Percentiles rank a stretch among this genome's conserved stretches.
Evolutionary conservation across 2,797 vertebrate genomes (phyloP).

Genomic region (Sebastes paucispinis): DNA sequence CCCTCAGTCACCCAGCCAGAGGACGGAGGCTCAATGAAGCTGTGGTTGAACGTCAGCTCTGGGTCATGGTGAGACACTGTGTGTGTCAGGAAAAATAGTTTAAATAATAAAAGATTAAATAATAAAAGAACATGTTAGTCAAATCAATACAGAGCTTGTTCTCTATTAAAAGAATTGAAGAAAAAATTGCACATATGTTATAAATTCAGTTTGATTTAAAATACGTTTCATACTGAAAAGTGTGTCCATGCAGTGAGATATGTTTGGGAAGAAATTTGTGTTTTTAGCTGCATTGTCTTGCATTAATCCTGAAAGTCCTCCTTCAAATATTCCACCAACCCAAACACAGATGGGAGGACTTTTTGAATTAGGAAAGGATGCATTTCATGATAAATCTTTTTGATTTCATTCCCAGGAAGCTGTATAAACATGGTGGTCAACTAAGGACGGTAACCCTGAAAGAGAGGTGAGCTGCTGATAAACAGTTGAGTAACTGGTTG

Average conservation of each 20-base stretch:
- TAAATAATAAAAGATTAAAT: background rate
- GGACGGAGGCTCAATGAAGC: conserved; percentile 95
- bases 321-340: background rate
- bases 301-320: background rate
- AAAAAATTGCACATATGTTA: no score
- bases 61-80: conserved; percentile 95
- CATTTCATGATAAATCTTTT: background rate
- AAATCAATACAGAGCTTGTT: background rate
- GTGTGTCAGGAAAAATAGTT: conserved; percentile 11
- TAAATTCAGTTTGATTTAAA: background rate
- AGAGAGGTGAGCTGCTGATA: background rate
- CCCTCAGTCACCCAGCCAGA: conserved; percentile 91
- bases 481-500: background rate
- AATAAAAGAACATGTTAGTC: background rate
- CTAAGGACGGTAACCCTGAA: background rate
- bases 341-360: background rate
- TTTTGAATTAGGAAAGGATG: background rate
- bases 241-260: background rate
- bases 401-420: background rate
- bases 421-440: background rate
- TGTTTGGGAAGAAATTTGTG: background rate
- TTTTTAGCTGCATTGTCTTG: background rate
- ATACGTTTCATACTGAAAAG: background rate
- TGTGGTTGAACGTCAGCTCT: conserved; percentile 96
- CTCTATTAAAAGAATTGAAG: background rate